phyloP scores from a whole-genome alignment of 2,113 vertebrate genomes.

The Uropsilus gracilis region DNA sequence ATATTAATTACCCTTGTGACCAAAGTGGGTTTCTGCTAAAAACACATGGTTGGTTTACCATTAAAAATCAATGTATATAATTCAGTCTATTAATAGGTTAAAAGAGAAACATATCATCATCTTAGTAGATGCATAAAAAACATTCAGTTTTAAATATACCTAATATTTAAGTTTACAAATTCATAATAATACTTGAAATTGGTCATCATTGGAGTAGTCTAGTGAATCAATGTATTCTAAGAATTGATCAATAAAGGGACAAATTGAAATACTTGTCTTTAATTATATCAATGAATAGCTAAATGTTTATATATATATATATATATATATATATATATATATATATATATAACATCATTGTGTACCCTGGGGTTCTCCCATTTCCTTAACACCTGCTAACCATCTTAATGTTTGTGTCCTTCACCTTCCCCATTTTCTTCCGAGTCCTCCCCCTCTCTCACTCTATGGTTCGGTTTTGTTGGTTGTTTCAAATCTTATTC shows the following conservation, averaged over 20 bases:
- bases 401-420: too few relatives aligned
- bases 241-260: neutral
- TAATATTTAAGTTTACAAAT: constrained; percentile 32
- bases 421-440: too few relatives aligned
- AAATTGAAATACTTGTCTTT: constrained; percentile 28
- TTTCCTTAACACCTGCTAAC: too few relatives aligned
- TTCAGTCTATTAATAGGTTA: neutral
- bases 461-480: too few relatives aligned
- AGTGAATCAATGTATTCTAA: neutral
- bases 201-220: neutral
- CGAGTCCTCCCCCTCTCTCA: too few relatives aligned
- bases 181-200: neutral
- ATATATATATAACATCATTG: too few relatives aligned
- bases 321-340: too few relatives aligned
- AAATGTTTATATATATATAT: too few relatives aligned
- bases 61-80: constrained; percentile 1
- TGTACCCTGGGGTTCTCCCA: too few relatives aligned
- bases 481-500: too few relatives aligned
- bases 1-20: neutral
- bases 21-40: neutral
- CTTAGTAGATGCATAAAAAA: neutral
- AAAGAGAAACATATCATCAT: neutral
- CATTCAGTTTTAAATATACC: constrained; percentile 33
- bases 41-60: constrained; percentile 22
- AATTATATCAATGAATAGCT: neutral